Percentiles rank a stretch among this genome's conserved stretches.
Evolutionary conservation across 2,888 invertebrate genomes (phyloP).

Genomic region (Atethmia centrago): DNA sequence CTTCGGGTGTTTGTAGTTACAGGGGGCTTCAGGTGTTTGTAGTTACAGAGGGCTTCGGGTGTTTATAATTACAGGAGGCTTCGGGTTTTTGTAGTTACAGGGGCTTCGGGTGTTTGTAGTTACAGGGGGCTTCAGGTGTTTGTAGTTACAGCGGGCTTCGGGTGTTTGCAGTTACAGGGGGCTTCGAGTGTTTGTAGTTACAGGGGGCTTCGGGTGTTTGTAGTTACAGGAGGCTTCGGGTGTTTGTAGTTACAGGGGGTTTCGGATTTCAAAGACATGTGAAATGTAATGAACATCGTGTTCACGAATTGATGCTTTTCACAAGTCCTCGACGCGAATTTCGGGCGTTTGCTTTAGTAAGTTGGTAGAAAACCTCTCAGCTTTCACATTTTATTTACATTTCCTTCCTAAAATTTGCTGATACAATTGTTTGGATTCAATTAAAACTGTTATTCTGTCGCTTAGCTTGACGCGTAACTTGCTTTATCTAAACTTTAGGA

Average conservation of each 20-base stretch:
- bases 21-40: no score
- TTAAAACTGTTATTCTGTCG: conserved; percentile 52
- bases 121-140: no score
- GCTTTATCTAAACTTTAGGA: conserved; percentile 52
- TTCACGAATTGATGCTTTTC: conserved; percentile 21
- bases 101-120: no score
- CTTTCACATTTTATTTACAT: conserved; percentile 34
- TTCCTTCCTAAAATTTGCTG: conserved; percentile 37
- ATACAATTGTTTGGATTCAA: conserved; percentile 61
- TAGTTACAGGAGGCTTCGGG: no score
- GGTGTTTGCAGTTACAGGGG: no score
- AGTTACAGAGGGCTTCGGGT: no score
- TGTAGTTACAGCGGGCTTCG: no score
- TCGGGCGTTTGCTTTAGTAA: background rate
- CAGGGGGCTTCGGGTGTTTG: conserved; percentile 16
- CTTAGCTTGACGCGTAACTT: conserved; percentile 47
- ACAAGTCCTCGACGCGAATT: background rate
- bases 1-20: no score
- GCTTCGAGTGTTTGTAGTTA: no score
- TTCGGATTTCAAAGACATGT: conserved; percentile 15
- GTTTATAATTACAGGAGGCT: no score
- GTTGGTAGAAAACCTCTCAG: background rate
- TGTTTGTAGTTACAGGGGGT: conserved; percentile 7
- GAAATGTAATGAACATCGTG: background rate
- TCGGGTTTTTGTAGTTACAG: no score